Conservation (phyloP, 2,888 invertebrate species). For the Calameuta pallipes region DNA sequence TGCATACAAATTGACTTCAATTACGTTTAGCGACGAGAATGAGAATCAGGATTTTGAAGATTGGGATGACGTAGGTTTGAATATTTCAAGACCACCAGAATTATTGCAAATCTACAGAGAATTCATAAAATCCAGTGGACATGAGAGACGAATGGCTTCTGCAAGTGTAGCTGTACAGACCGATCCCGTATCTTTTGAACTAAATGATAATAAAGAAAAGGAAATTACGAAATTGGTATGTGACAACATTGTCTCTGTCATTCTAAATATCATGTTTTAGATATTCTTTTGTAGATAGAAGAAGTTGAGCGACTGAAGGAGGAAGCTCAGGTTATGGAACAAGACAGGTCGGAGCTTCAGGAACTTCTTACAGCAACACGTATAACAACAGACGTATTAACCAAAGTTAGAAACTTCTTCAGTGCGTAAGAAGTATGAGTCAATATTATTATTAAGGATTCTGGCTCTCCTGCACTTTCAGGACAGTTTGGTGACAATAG, state of each 20-base stretch:
- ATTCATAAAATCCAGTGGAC: slow-evolving; percentile 64
- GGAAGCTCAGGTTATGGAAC: slow-evolving; percentile 69
- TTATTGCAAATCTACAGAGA: slow-evolving; percentile 78
- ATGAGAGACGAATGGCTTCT: slow-evolving; percentile 67
- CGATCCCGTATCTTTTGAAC: slow-evolving; percentile 29
- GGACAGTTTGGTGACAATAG: slow-evolving; percentile 46
- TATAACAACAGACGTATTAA: slow-evolving; percentile 24
- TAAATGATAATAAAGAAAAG: slow-evolving; percentile 33
- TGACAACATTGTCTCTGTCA: background rate
- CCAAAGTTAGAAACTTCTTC: background rate
- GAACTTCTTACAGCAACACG: slow-evolving; percentile 51
- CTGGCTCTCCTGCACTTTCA: slow-evolving; percentile 18
- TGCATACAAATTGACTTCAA: slow-evolving; percentile 87
- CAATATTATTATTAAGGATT: background rate
- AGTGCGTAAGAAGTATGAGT: background rate
- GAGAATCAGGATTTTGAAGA: slow-evolving; percentile 92
- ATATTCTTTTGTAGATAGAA: slow-evolving; percentile 65
- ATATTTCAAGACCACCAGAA: slow-evolving; percentile 84
- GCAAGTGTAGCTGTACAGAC: slow-evolving; percentile 62
- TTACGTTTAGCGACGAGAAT: slow-evolving; percentile 92
- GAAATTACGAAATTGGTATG: slow-evolving; percentile 45
- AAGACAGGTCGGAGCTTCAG: slow-evolving; percentile 71
- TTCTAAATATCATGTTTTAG: slow-evolving; percentile 3
- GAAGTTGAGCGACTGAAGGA: slow-evolving; percentile 71
- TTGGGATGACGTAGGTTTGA: slow-evolving; percentile 92